phyloP scores from a whole-genome alignment of 92 coral and sea anemone species.

The Porites lobata region DNA sequence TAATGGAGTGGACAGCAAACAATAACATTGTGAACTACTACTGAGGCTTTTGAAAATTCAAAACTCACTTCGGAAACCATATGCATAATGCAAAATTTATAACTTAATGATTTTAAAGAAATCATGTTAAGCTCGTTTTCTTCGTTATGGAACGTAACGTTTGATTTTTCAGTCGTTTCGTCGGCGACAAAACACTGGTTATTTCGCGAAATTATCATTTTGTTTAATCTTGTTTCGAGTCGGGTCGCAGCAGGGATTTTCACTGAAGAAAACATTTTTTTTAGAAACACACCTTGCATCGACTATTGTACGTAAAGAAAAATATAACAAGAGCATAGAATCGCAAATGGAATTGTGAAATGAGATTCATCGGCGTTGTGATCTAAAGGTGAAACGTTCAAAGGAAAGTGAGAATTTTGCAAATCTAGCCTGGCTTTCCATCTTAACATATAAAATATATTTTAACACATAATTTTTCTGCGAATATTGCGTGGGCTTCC shows the following conservation, averaged over 20 bases:
- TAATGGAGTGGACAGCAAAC: constrained; percentile 41
- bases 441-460: not conserved
- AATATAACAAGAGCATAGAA: not conserved
- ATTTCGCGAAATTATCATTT: not conserved
- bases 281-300: constrained; percentile 9
- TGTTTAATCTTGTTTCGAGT: constrained; percentile 9
- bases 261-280: constrained; percentile 2
- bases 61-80: not conserved
- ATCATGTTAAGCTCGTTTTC: too few relatives aligned
- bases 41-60: constrained; percentile 41
- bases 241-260: constrained; percentile 15
- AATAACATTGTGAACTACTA: constrained; percentile 29
- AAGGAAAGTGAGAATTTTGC: not conserved
- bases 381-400: not conserved
- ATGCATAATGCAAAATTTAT: not conserved
- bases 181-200: not conserved
- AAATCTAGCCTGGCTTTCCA: not conserved
- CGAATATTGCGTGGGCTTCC: constrained; percentile 13
- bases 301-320: constrained; percentile 8
- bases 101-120: not conserved
- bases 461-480: not conserved
- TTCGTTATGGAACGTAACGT: too few relatives aligned
- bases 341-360: constrained; percentile 5
- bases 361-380: not conserved
- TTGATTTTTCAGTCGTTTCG: not conserved